Evolutionary conservation across 2,888 invertebrate species (phyloP).

Genomic region (Thymelicus sylvestris): DNA sequence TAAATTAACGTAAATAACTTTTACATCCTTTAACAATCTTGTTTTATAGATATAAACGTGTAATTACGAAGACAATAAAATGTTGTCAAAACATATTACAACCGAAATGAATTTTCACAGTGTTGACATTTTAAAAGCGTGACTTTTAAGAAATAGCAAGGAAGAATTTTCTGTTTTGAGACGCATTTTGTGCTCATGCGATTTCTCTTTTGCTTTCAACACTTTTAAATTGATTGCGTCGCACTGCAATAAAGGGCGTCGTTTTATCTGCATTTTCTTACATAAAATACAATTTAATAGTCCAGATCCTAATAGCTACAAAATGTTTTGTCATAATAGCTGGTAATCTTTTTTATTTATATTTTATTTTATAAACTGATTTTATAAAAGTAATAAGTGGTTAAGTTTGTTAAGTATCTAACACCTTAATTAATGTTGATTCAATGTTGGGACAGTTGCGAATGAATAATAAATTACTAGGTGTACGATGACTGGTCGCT

Average conservation of each 20-base stretch:
- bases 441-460: conserved; percentile 54
- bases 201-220: conserved; percentile 18
- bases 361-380: no score
- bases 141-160: conserved; percentile 14
- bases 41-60: conserved; percentile 5
- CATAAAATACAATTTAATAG: neutral
- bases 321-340: no score
- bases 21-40: neutral
- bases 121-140: conserved; percentile 31
- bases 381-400: no score
- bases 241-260: neutral
- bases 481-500: conserved; percentile 62
- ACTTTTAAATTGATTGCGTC: neutral
- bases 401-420: no score
- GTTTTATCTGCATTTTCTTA: neutral
- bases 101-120: conserved; percentile 19
- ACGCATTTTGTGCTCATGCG: conserved; percentile 1
- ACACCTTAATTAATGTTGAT: conserved; percentile 41
- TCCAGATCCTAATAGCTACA: conserved; percentile 48
- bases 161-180: conserved; percentile 7
- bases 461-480: conserved; percentile 53
- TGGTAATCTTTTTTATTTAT: no score
- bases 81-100: conserved; percentile 29
- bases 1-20: neutral
- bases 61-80: conserved; percentile 23